Evolutionary conservation across 2,888 invertebrate species (phyloP).

Genomic region (Ceraclea dissimilis): DNA sequence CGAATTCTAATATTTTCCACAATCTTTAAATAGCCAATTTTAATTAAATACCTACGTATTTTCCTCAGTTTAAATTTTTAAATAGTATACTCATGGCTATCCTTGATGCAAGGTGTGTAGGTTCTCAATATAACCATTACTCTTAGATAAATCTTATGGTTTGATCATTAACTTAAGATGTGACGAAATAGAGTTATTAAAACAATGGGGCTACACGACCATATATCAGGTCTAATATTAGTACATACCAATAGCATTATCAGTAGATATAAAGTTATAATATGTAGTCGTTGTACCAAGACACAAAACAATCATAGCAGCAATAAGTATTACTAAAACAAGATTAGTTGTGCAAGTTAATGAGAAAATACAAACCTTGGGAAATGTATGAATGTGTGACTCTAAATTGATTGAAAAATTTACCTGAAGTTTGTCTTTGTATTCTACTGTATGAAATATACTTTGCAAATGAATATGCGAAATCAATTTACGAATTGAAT

Average conservation of each 20-base stretch:
- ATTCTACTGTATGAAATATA: too few relatives aligned
- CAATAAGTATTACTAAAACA: background rate
- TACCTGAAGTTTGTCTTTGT: too few relatives aligned
- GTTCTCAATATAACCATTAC: too few relatives aligned
- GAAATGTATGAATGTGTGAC: slow-evolving; percentile 8
- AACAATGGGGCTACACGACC: slow-evolving; percentile 1
- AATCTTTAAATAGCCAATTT: too few relatives aligned
- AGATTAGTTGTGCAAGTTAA: slow-evolving; percentile 19
- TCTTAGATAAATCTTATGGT: background rate
- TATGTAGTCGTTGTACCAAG: background rate
- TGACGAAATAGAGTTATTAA: background rate
- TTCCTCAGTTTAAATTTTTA: too few relatives aligned
- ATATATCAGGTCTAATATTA: background rate
- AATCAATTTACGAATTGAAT: too few relatives aligned
- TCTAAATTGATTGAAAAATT: too few relatives aligned
- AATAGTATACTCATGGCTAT: too few relatives aligned
- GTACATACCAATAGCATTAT: slow-evolving; percentile 23
- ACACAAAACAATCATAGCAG: background rate
- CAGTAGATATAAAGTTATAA: slow-evolving; percentile 26
- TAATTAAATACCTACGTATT: too few relatives aligned
- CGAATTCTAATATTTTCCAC: too few relatives aligned
- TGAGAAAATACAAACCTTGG: slow-evolving; percentile 18
- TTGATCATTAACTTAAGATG: background rate
- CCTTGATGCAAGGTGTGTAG: too few relatives aligned
- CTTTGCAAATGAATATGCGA: too few relatives aligned